phyloP scores from a whole-genome alignment of 2,888 invertebrate species.

The Xestoiulus laeticollis region DNA sequence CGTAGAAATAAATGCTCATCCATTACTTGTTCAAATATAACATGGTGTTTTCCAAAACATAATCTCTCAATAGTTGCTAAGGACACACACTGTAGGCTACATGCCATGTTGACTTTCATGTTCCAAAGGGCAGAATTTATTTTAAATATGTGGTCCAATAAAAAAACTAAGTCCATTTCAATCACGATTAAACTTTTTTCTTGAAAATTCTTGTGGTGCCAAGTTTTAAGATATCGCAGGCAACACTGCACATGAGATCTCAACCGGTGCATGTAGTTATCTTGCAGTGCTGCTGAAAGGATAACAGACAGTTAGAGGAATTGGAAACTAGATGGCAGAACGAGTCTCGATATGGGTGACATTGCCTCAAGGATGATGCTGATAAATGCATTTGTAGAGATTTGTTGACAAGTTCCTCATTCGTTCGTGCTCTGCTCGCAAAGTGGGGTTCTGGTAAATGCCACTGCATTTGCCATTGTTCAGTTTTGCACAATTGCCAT shows the following conservation, averaged over 20 bases:
- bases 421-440: neutral
- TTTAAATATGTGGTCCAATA: too few species aligned
- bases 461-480: neutral
- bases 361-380: neutral
- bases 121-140: too few species aligned
- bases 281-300: neutral
- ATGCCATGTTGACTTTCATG: too few species aligned
- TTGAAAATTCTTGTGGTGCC: too few species aligned
- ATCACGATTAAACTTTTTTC: too few species aligned
- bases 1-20: too few species aligned
- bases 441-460: neutral
- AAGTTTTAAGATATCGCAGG: neutral
- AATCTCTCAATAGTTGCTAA: too few species aligned
- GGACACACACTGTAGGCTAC: too few species aligned
- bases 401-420: conserved; percentile 8
- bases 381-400: neutral
- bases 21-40: too few species aligned
- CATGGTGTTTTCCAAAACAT: too few species aligned
- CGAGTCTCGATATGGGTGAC: neutral
- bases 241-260: neutral
- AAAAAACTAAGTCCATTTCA: too few species aligned
- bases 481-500: neutral
- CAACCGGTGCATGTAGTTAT: neutral
- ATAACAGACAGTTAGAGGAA: neutral
- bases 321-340: neutral